Base-by-base conservation (phyloP, 2,797 vertebrate species). In the Neopelma chrysocephalum region DNA sequence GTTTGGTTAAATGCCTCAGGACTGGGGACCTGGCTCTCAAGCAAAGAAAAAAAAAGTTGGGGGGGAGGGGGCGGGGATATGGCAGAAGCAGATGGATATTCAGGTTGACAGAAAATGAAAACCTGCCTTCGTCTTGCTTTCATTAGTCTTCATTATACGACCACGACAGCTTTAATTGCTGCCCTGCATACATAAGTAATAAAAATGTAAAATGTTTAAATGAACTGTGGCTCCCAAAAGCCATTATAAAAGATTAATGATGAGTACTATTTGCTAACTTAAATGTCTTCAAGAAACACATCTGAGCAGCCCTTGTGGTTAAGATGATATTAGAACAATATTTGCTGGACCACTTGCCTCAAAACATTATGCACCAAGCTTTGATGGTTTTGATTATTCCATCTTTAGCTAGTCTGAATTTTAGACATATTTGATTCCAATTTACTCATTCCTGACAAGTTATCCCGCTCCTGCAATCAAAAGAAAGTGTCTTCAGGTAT, bases 221-320 rank as follows among this genome's bases (percentile, higher is more conserved):
- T 92, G 95, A 97, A 94, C 96, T 87, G 96, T 94, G 97, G 93
- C 94, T 98, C 96, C 95, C 96, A 93, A 92, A 97, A 96, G 94
- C 95, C 94, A 93, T 97, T 96, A 98, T 98, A 98, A 98, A 98
- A 98, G 98, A 98, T 98, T 98, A 98, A 98, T 98, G 98, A 97
- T 68, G 96, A 97, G 94, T 90, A 91, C 89, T 96, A 91, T 94
- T 96, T 95, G 93, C 96, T 95, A 96, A 96, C 91, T 94, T 96
- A 94, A 96, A 96, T 0, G 10, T 95, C 95, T 97, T 96, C 73
- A 90, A 96, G 96, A 95, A 96, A 91, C 93, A 75, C 91, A 95
- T 97, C 95, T 82, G 90, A 96, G 90, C 86, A 90, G 83, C 94
- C 89, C 98, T 98, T 98, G 98, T 98, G 98, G 98, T 98, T 98